Base-by-base conservation (phyloP, 2,113 vertebrate genomes). In the Pteronura brasiliensis region DNA sequence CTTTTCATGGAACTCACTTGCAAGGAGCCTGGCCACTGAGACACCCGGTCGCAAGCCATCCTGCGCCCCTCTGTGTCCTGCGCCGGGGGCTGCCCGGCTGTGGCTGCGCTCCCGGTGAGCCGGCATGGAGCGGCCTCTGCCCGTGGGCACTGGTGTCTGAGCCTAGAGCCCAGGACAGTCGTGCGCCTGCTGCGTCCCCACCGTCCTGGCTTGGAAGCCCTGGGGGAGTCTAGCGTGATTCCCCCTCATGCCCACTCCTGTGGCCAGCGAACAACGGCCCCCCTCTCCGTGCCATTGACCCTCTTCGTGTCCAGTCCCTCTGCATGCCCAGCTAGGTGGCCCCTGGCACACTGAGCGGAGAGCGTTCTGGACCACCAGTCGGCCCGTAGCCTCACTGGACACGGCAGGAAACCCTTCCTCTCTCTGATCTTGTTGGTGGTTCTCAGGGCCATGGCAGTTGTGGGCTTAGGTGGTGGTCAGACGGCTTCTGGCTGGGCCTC, bases 191-290 rank as follows among this genome's bases (percentile, higher is more conserved):
- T 29, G 13, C 3, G 2, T 29, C 74, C 42, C 74, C 4, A 15
- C 27, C 2, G 25, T 44, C 39, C 39, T 44, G 72, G 72, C 23
- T 44, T 23, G 1, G 25, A 27, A 13, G 42, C 72, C 15, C 39
- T 2, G 36, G 39, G 36, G 39, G 39, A 7, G 7, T 18, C 14
- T 4, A 15, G 27, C 27, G 1, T 31, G 74, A 47, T 15, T 15
- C 25, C 6, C 5, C 13, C 42, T 15, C 25, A 0, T 1, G 29
- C 57, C 57, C 21, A 0, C 12, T 39, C 72, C 72, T 7, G 0
- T 47, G 72, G 13, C 39, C 23, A 44, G 25, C 4, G 25, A 25
- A 36, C 9, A 11, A 9, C 8, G 67, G 69, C 21, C 5, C 11
- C 71, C 36, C 21, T 13, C 21, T 39, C 36, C 0, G 7, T n/a